phyloP scores from a whole-genome alignment of 30 jellyfish, hydroid and myxozoan species.

The Euphysa ruthae region DNA sequence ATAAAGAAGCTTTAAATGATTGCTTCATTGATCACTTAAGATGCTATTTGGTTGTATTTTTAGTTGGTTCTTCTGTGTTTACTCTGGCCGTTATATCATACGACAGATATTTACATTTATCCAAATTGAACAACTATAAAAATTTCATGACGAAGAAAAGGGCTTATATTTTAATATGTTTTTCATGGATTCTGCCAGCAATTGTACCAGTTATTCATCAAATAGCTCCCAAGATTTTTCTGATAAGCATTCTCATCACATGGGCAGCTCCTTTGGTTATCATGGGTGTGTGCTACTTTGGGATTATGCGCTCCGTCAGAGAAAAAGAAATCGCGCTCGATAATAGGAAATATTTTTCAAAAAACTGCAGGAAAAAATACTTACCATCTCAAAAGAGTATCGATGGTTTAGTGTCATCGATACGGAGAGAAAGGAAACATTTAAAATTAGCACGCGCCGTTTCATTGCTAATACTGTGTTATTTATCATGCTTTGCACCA shows the following conservation, averaged over 20 bases:
- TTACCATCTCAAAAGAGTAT: too few species aligned
- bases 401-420: neutral
- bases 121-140: neutral
- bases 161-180: neutral
- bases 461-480: neutral
- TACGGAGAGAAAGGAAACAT: neutral
- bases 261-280: neutral
- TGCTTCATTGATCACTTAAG: neutral
- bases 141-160: neutral
- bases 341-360: too few species aligned
- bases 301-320: neutral
- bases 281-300: neutral
- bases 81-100: neutral
- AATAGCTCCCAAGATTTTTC: neutral
- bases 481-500: neutral
- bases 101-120: neutral
- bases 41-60: neutral
- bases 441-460: neutral
- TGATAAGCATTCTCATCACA: neutral
- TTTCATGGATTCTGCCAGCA: neutral
- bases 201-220: neutral
- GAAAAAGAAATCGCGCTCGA: neutral
- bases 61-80: conserved; percentile 5
- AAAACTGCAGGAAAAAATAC: too few species aligned
- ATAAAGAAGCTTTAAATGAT: neutral